Evolutionary conservation across 2,113 vertebrate species (phyloP).

Genomic region (Muntiacus muntjak): DNA sequence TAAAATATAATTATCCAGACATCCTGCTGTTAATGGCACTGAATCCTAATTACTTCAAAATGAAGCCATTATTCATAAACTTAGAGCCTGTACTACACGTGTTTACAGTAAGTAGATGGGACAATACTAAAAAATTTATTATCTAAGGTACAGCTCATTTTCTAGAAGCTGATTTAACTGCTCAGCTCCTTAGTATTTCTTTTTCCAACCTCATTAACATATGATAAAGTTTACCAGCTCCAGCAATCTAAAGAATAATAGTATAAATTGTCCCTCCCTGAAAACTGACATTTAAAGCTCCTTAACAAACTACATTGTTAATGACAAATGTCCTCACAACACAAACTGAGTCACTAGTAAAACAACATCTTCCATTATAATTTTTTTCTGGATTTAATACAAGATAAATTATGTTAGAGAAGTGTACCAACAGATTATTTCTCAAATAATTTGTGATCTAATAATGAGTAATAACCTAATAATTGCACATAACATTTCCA

Average conservation of each 20-base stretch:
- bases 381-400: slow-evolving; percentile 1
- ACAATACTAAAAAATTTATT: slow-evolving; percentile 66
- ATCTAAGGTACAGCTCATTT: slow-evolving; percentile 37
- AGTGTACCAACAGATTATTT: neutral
- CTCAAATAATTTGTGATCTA: slow-evolving; percentile 37
- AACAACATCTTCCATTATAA: neutral
- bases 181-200: slow-evolving; percentile 17
- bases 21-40: slow-evolving; percentile 80
- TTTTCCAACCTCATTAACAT: slow-evolving; percentile 60
- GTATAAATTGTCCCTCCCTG: slow-evolving; percentile 39
- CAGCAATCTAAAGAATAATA: slow-evolving; percentile 48
- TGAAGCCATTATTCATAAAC: slow-evolving; percentile 82
- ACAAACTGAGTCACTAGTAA: neutral
- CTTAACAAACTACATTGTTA: neutral
- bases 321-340: slow-evolving; percentile 38
- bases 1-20: slow-evolving; percentile 82
- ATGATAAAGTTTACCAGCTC: slow-evolving; percentile 50
- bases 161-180: slow-evolving; percentile 61
- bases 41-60: slow-evolving; percentile 85
- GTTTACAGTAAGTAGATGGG: slow-evolving; percentile 73
- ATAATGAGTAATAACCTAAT: slow-evolving; percentile 3
- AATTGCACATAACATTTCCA: neutral
- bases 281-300: slow-evolving; percentile 33
- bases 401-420: slow-evolving; percentile 21
- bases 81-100: slow-evolving; percentile 64